Base-by-base conservation (phyloP, 2,113 vertebrate species). In the Erpornis zantholeuca region DNA sequence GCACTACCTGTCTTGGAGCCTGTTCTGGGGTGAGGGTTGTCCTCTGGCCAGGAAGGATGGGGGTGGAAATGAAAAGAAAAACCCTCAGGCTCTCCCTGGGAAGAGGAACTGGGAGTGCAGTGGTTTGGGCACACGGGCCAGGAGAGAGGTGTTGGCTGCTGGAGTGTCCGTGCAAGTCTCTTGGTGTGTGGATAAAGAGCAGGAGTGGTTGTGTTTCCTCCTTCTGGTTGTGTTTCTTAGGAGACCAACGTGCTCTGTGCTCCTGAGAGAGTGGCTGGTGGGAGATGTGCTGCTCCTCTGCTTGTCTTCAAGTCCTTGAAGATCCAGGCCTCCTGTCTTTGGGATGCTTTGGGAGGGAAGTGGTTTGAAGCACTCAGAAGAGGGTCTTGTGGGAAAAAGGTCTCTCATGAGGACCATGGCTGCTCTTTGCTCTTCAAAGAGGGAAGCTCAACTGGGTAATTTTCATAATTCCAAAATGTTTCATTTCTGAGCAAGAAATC, bases 1-100 rank as follows among this genome's bases (percentile, higher is more conserved):
- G 91, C 47, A 22, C 29, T 77, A 85, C 96, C 94, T 82, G 91
- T 91, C 81, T 89, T 10, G 35, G 82, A 96, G 79, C 90, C 92
- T 91, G 94, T 88, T 91, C 71, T 50, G 63, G 29, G 75, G 19
- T 65, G 87, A 63, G 75, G 47, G 22, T 14, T 96, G 92, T 90
- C 82, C 78, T 70, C 87, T 57, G 75, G 76, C 70, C 84, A 64
- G 84, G 78, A 96, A 94, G 87, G 35, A 90, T 27, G 65, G 61
- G 84, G 50, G 63, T 71, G 54, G 82, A 83, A 96, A 88, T 70
- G 33, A 82, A 87, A 92, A 88, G 86, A 76, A 89, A 96, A 87
- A 3, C 59, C 73, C 19, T 1, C 53, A 38, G 87, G 89, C 71
- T 91, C 20, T 85, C 47, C 27, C 10, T 0, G 3, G 79, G 81